Base-by-base conservation (phyloP, 2,888 invertebrate species). In the Caenorhabditis angaria region DNA sequence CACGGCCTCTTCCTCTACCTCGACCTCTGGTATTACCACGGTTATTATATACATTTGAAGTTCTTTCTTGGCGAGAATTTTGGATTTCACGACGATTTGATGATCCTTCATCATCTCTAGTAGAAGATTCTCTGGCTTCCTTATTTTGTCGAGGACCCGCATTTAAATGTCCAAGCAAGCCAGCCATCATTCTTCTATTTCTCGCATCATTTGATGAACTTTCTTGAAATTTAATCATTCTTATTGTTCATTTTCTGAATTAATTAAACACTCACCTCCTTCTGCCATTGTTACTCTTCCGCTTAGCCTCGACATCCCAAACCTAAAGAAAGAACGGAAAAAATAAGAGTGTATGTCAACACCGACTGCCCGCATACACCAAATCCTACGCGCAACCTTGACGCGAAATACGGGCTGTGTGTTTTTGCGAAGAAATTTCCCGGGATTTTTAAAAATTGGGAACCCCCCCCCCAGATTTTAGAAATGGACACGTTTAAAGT, bases 181-280 rank as follows among this genome's bases (percentile, higher is more conserved):
- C 58, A 3, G 58, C 58, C 22, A 58, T 35, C 41, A 58, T 58
- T 58, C 58, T 18, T 14, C 25, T 41, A 22, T 58, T 58, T 47
- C 58, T 25, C 5, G 10, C 47, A 22, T 58, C 58, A 25, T 25
- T 56, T 10, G 54, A 12, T 18, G 41, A 5, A 14, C 18, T 18
- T 41, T 41, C 41, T 12, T 18, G 18, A 6, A 41, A 14, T 41
- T 41, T 12, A 14, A 41, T 28, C 27, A 6, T 51, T 24, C 25
- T n/a, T 35, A n/a, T 24, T 51, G 22, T 20, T 3, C 2, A n/a
- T 22, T 24, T 24, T 24, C 22, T 51, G 24, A 48, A 51, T 28
- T 18, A 54, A 54, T 28, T 28, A 14, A 20, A 32, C 18, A 32
- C 54, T 27, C 27, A 51, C 54, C 28, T 54, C 6, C 55, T 3